Conservation (phyloP, 1,140 invertebrate species). For the Ceratina japonica region DNA sequence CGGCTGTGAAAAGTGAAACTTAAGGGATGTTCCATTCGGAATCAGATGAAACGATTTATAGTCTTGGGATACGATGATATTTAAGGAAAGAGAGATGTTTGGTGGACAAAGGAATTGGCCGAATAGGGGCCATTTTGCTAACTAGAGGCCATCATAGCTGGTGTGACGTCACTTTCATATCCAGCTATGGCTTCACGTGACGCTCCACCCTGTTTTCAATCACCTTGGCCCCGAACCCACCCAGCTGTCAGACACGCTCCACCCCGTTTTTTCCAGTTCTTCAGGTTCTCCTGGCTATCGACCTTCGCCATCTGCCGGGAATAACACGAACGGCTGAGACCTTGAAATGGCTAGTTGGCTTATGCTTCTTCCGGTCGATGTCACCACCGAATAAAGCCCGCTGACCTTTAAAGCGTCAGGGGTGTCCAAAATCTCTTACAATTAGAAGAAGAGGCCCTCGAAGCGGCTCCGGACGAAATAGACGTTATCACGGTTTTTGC, state of each 20-base stretch:
- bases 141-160: slow-evolving; percentile 78
- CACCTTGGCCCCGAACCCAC: slow-evolving; percentile 79
- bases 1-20: too few species aligned
- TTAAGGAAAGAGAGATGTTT: not conserved
- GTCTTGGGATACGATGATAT: not conserved
- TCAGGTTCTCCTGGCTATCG: slow-evolving; percentile 72
- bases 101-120: slow-evolving; percentile 65
- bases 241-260: slow-evolving; percentile 80
- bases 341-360: slow-evolving; percentile 62
- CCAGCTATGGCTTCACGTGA: slow-evolving; percentile 79
- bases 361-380: slow-evolving; percentile 68
- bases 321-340: slow-evolving; percentile 67
- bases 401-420: not conserved
- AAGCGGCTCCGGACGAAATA: too few species aligned
- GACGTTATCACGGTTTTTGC: not conserved
- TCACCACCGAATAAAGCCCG: slow-evolving; percentile 65
- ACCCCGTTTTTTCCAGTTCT: slow-evolving; percentile 78
- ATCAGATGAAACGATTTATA: not conserved
- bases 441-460: too few species aligned
- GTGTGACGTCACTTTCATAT: slow-evolving; percentile 77
- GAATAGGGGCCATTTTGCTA: slow-evolving; percentile 76
- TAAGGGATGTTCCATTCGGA: too few species aligned
- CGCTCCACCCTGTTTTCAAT: slow-evolving; percentile 81
- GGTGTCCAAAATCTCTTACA: not conserved
- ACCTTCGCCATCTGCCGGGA: slow-evolving; percentile 77